phyloP scores from a whole-genome alignment of 2,888 invertebrate species.

The Ferdinandea cuprea region DNA sequence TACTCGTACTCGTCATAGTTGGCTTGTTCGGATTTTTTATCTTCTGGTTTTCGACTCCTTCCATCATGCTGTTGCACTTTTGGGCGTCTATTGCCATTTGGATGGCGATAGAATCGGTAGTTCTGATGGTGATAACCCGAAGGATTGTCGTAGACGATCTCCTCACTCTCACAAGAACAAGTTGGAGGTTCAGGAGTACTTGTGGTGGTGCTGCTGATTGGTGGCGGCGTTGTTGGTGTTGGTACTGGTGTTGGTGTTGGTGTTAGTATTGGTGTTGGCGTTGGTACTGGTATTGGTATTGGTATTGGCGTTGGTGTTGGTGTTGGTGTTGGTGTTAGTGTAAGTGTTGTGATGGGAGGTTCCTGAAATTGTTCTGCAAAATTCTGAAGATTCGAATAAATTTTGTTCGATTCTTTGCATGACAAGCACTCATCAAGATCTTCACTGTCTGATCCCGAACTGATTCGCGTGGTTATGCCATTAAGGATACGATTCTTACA shows the following conservation, averaged over 20 bases:
- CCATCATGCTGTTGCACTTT: background rate
- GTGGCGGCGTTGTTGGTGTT: background rate
- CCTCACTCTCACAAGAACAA: background rate
- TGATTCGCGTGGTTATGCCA: constrained; percentile 30
- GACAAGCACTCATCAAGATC: constrained; percentile 28
- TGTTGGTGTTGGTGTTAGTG: background rate
- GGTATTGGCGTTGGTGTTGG: too few species aligned
- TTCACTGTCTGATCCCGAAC: background rate
- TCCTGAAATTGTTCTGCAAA: background rate
- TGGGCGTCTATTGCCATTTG: background rate
- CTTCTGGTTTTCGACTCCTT: background rate
- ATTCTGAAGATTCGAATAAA: background rate
- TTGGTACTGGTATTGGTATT: too few species aligned
- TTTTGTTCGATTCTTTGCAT: constrained; percentile 22
- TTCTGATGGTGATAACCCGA: constrained; percentile 6
- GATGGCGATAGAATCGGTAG: constrained; percentile 17
- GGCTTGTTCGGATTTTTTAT: background rate
- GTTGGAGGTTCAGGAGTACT: background rate
- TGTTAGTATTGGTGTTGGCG: background rate
- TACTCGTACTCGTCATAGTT: constrained; percentile 33
- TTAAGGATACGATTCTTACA: constrained; percentile 74
- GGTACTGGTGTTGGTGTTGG: background rate
- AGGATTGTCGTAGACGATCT: background rate
- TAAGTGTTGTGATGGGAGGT: background rate
- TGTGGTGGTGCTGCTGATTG: background rate